Conservation (phyloP, 2,797 vertebrate species). For the Sebastes variabilis region DNA sequence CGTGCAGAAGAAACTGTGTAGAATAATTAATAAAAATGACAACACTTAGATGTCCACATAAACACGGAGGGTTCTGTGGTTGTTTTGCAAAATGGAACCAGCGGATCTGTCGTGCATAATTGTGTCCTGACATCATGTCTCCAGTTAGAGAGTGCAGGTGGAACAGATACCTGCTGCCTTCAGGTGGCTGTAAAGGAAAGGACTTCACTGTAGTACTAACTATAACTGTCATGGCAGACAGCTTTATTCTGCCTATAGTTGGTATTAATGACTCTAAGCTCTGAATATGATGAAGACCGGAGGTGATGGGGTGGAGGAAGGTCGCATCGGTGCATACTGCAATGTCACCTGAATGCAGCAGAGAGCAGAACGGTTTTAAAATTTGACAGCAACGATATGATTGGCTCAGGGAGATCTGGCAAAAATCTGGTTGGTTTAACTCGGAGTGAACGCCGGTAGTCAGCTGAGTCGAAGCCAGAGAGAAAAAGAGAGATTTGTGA, state of each 20-base stretch:
- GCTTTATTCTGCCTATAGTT: neutral
- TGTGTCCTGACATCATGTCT: neutral
- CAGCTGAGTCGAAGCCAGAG: too few relatives aligned
- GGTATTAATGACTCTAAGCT: neutral
- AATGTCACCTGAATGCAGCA: too few relatives aligned
- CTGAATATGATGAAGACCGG: too few relatives aligned
- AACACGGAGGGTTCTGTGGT: too few relatives aligned
- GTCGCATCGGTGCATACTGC: too few relatives aligned
- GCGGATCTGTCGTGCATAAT: neutral
- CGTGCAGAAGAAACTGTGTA: neutral
- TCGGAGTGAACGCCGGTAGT: too few relatives aligned
- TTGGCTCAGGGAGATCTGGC: too few relatives aligned
- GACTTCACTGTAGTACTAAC: neutral
- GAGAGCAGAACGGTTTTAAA: too few relatives aligned
- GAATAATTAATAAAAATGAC: neutral
- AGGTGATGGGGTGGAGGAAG: too few relatives aligned
- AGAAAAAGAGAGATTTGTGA: too few relatives aligned
- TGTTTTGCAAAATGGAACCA: neutral
- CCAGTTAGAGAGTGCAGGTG: neutral
- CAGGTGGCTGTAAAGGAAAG: neutral
- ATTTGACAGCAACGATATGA: rapidly evolving
- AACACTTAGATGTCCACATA: neutral
- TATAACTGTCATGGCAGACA: neutral
- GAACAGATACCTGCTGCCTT: neutral
- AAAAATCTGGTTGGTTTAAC: too few relatives aligned